These are phyloP conservation scores for Gila orcuttii DNA, from an alignment of 2,113 vertebrate species.

Conservation along the genomic window DNA sequence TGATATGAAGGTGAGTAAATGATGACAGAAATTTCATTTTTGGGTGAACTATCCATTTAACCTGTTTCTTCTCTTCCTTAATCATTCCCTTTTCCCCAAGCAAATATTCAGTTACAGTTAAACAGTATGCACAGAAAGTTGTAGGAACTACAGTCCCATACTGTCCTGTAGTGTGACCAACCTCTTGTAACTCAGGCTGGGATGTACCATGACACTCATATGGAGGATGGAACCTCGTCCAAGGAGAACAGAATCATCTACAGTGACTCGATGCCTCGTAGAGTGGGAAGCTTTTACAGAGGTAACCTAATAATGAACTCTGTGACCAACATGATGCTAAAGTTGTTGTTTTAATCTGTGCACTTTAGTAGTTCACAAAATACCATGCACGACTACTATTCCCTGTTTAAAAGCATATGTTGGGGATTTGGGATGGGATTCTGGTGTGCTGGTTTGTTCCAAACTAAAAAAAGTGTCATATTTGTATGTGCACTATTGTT, in stretches of 20 bases:
- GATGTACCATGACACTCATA: slow-evolving; percentile 91
- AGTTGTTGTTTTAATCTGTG: too few species aligned
- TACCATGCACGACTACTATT: too few species aligned
- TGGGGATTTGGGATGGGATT: too few species aligned
- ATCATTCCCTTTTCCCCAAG: not conserved
- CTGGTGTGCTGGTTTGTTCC: too few species aligned
- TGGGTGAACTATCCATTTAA: slow-evolving; percentile 6
- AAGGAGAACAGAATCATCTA: slow-evolving; percentile 97
- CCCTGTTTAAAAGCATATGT: too few species aligned
- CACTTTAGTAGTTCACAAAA: too few species aligned
- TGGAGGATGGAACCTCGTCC: slow-evolving; percentile 88
- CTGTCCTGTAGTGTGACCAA: not conserved
- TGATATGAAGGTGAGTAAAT: not conserved
- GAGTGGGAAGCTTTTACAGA: slow-evolving; percentile 98
- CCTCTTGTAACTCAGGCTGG: slow-evolving; percentile 77
- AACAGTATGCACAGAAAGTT: not conserved
- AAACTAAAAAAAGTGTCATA: too few species aligned
- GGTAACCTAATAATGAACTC: slow-evolving; percentile 71
- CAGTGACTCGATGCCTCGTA: slow-evolving; percentile 94
- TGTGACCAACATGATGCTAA: too few species aligned
- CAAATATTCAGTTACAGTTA: slow-evolving; percentile 22
- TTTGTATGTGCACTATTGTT: too few species aligned
- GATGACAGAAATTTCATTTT: not conserved
- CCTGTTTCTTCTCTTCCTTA: not conserved
- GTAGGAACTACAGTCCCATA: not conserved